Evolutionary conservation across 2,113 vertebrate species (phyloP), one percentile per base, ranked within the genome.

Genomic region (Trematocara macrostoma): DNA sequence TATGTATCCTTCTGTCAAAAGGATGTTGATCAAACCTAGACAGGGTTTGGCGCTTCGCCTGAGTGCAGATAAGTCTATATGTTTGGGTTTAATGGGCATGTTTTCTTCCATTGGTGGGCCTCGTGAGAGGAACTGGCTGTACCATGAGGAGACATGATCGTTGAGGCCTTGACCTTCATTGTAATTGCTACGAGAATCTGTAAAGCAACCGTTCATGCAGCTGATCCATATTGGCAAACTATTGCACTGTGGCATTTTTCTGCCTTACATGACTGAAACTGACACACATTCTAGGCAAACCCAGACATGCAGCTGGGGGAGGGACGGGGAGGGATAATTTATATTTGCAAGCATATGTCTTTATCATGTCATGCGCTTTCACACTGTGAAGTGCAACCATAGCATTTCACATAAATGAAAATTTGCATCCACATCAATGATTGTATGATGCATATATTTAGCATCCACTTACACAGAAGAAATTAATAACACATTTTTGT

Each of bases 171-270:
- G 87, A 85, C 78, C 84, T 82, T 85, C 57, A 49, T 81, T 88
- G 79, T 91, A 84, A 90, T 86, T 92, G 82, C 80, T 67, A 52
- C 18, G 7, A 90, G 87, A 92, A 69, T 87, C 35, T 87, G 79
- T 79, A 85, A 79, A 90, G 57, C 57, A 91, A 92, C 89, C 89
- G 90, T 92, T 88, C 88, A 93, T 91, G 90, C 90, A 91, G 83
- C 80, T 94, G 92, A 95, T 93, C 52, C 49, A 23, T 90, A 94
- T 89, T 93, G 87, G 90, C 88, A 81, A 90, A 90, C 89, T 69
- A 84, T 87, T 88, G 87, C 71, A 86, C 88, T 81, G 61, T 90
- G 92, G 64, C 87, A 88, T 90, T 47, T 5, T 85, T 42, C 82
- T 83, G 76, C 59, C 42, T 88, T 89, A 92, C 90, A 94, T 90